phyloP scores from a whole-genome alignment of 2,113 vertebrate genomes.

The Platichthys flesus region DNA sequence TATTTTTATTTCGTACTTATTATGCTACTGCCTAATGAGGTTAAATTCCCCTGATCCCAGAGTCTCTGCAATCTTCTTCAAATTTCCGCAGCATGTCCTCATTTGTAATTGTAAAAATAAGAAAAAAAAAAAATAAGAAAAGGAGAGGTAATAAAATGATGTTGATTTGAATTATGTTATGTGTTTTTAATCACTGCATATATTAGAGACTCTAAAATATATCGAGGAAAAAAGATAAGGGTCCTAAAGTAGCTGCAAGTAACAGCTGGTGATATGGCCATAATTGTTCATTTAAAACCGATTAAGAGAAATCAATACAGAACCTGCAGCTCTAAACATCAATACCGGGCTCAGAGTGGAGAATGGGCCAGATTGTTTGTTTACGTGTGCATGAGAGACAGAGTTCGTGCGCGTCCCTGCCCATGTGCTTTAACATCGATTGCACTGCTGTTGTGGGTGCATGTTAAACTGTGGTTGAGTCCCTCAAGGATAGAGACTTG shows the following conservation, averaged over 20 bases:
- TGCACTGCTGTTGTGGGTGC: constrained; percentile 15
- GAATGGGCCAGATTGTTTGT: constrained; percentile 27
- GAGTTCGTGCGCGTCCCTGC: background rate
- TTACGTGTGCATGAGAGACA: constrained; percentile 21
- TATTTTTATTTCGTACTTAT: background rate
- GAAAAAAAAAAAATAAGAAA: background rate
- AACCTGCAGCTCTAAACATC: constrained; percentile 63
- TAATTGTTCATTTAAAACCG: constrained; percentile 80
- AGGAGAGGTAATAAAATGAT: background rate
- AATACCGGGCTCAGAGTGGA: constrained; percentile 48
- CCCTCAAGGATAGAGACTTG: constrained; percentile 1
- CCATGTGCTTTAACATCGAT: constrained; percentile 12
- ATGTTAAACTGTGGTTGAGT: constrained; percentile 19
- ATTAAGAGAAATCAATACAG: constrained; percentile 72
- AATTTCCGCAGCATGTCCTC: background rate
- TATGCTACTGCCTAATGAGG: background rate
- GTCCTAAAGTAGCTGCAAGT: constrained; percentile 12
- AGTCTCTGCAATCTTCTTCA: background rate
- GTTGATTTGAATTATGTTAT: background rate
- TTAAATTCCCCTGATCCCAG: background rate
- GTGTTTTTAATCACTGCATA: background rate
- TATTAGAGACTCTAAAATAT: background rate
- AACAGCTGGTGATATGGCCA: constrained; percentile 38
- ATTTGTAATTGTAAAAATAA: constrained; percentile 4
- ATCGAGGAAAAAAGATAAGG: constrained; percentile 1